Base-by-base conservation (phyloP, 2,797 vertebrate species). In the Ibycter americanus region DNA sequence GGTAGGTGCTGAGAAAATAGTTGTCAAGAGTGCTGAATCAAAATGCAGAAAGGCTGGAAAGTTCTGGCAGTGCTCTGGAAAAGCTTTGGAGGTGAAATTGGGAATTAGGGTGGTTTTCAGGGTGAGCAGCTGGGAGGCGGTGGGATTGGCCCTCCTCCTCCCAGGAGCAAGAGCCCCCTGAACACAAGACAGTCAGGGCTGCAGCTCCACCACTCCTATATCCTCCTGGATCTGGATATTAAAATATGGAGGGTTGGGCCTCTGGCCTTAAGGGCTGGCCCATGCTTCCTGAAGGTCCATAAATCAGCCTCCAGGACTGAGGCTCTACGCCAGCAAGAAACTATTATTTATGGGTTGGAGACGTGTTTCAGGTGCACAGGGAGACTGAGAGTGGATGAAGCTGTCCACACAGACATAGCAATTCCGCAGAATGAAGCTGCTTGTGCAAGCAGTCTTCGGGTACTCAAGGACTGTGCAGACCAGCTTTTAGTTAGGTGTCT, bases 191-290 rank as follows among this genome's bases (percentile, higher is more conserved):
- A 17, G 54, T 72, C 87, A 58, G 20, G 15, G 14, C 34, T 82
- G 63, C 56, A 71, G 49, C 70, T 66, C 49, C 7, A 3, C 27
- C 32, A 21, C 46, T 62, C 31, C 25, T 1, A 32, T 7, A 51
- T 36, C 71, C 55, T 79, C 31, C 59, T 66, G 55, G 58, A 62
- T 58, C 59, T 66, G 55, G 58, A 62, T 58, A 47, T 63, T 79
- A 65, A 87, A 70, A 87, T 32, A 70, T 0, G 5, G 51, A 85
- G 54, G 9, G 46, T 14, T 25, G 22, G 55, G 18, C 29, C 49
- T 68, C 32, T 0, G 0, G 84, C 47, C 58, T 79, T 1, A 0
- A 51, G 58, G 73, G 47, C 34, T 68, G 55, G 34, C 32, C 38
- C 0, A 0, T 42, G 62, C 22, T n/a, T 89, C 26, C 74, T 31